Percentiles rank a stretch among this genome's conserved stretches.
phyloP scores from a whole-genome alignment of 2,113 vertebrate species.

The Arizona elegans region DNA sequence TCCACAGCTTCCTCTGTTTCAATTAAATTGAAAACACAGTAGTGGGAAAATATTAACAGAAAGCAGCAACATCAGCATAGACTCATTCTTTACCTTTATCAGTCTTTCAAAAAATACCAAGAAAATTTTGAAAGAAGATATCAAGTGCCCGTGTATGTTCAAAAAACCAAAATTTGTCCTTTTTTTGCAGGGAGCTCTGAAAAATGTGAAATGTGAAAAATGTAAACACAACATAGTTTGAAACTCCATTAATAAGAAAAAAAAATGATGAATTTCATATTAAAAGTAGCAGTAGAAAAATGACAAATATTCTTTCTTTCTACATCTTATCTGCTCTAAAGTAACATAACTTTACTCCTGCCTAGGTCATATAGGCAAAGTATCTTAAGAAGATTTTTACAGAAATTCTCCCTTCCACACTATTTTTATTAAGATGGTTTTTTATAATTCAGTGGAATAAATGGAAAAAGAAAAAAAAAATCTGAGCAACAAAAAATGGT shows the following conservation, averaged over 20 bases:
- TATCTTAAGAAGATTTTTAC: neutral
- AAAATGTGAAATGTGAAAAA: neutral
- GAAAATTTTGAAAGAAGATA: neutral
- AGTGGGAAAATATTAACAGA: neutral
- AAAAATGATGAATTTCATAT: neutral
- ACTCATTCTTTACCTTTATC: neutral
- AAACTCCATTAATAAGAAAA: neutral
- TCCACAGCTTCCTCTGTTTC: neutral
- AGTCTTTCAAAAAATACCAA: neutral
- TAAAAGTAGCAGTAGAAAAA: neutral
- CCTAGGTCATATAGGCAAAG: neutral
- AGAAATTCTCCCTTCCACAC: neutral
- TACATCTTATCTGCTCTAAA: neutral
- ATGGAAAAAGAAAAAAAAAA: neutral
- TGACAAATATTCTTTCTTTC: neutral
- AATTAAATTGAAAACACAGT: neutral
- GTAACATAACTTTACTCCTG: neutral
- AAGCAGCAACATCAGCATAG: neutral
- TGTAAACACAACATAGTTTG: neutral
- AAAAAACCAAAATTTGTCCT: neutral
- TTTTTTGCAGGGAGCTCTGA: neutral
- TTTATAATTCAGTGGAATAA: neutral
- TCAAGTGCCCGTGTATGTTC: neutral
- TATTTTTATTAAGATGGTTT: neutral
- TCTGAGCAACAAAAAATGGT: neutral